Conservation (phyloP, 2,888 invertebrate genomes). For the Toxonevra muliebris region DNA sequence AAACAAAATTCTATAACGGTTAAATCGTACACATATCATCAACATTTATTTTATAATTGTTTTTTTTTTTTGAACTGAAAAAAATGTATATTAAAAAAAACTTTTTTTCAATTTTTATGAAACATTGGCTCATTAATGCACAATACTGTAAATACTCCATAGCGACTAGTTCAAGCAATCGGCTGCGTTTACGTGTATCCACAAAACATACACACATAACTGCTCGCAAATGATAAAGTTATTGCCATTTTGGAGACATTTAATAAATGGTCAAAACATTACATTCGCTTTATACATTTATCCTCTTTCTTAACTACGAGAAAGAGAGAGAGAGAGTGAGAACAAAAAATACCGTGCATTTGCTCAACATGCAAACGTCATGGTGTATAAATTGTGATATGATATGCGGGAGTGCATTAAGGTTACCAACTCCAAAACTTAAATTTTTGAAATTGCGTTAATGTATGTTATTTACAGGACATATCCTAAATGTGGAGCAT, state of each 20-base stretch:
- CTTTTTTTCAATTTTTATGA: too few relatives aligned
- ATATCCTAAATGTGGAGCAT: too few relatives aligned
- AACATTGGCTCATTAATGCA: too few relatives aligned
- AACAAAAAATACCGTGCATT: neutral
- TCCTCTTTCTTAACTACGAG: neutral
- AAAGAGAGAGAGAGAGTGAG: neutral
- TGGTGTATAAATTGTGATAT: constrained; percentile 53
- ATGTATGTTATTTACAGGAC: too few relatives aligned
- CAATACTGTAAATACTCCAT: constrained; percentile 28
- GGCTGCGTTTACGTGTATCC: too few relatives aligned
- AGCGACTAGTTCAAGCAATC: too few relatives aligned
- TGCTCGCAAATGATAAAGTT: constrained; percentile 59
- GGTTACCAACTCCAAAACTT: constrained; percentile 40
- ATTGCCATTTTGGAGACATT: constrained; percentile 58
- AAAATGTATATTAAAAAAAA: too few relatives aligned
- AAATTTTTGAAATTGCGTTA: too few relatives aligned
- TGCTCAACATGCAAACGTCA: constrained; percentile 43
- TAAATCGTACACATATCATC: too few relatives aligned
- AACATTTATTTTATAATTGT: too few relatives aligned
- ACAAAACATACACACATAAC: constrained; percentile 40
- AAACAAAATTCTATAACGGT: too few relatives aligned
- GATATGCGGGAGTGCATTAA: constrained; percentile 47
- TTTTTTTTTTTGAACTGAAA: too few relatives aligned
- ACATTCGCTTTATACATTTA: constrained; percentile 13
- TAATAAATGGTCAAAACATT: constrained; percentile 59